Percentiles rank a stretch among this genome's conserved stretches.
These are phyloP conservation scores for Notamacropus eugenii DNA, from an alignment of 2,797 vertebrate species.

Conservation along the genomic window DNA sequence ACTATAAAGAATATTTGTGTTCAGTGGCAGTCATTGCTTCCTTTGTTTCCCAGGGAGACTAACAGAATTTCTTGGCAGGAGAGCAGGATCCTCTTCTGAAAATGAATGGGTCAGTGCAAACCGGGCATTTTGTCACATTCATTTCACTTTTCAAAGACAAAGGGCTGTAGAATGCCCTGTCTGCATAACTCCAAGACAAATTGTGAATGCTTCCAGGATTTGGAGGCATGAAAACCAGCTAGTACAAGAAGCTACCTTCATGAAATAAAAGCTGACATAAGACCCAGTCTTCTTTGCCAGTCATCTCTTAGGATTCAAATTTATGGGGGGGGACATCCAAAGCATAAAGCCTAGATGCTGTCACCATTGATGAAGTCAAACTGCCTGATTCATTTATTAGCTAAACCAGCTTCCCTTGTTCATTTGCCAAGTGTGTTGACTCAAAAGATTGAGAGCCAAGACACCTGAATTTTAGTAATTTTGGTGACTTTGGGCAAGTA, in stretches of 20 bases:
- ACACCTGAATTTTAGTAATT: background rate
- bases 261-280: constrained; percentile 47
- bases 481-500: constrained; percentile 45
- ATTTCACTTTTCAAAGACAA: constrained; percentile 37
- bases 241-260: background rate
- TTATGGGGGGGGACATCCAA: constrained; percentile 35
- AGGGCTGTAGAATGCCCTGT: background rate
- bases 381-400: background rate
- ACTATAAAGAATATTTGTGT: constrained; percentile 47
- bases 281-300: constrained; percentile 35
- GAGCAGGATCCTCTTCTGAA: constrained; percentile 14
- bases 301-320: constrained; percentile 18
- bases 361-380: background rate
- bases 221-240: constrained; percentile 16
- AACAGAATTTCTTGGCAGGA: constrained; percentile 36
- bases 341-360: background rate
- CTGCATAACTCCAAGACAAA: constrained; percentile 1
- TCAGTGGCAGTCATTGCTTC: constrained; percentile 20
- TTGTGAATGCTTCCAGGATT: background rate
- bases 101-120: constrained; percentile 54
- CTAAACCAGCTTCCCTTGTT: background rate
- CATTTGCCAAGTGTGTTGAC: constrained; percentile 25
- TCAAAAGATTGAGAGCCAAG: constrained; percentile 30
- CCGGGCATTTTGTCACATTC: constrained; percentile 21
- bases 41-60: constrained; percentile 27